Conservation (phyloP, 2,113 vertebrate genomes). For the Clupea harengus region DNA sequence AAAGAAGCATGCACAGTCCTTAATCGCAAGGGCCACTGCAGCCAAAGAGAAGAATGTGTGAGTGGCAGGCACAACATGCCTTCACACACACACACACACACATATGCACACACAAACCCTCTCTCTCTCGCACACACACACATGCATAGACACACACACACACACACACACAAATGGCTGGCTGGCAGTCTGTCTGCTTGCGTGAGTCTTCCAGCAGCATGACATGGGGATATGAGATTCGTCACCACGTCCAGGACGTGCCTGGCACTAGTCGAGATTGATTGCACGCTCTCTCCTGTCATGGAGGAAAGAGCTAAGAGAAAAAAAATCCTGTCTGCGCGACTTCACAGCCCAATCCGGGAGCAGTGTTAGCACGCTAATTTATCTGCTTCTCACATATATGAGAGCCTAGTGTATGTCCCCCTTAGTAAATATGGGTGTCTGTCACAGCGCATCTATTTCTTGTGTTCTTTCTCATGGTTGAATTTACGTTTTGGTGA, state of each 20-base stretch:
- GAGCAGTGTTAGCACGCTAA: conserved; percentile 52
- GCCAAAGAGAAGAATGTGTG: neutral
- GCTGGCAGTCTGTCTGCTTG: neutral
- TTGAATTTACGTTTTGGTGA: neutral
- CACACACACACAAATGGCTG: neutral
- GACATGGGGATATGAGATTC: neutral
- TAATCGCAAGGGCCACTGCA: neutral
- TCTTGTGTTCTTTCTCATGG: conserved; percentile 3
- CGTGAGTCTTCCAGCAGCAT: neutral
- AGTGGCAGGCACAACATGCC: neutral
- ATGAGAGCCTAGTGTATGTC: conserved; percentile 48
- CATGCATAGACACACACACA: neutral
- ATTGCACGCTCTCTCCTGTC: neutral
- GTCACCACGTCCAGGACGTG: conserved; percentile 2
- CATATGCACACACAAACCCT: neutral
- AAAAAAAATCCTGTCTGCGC: conserved; percentile 2
- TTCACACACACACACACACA: neutral
- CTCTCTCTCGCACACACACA: too few species aligned
- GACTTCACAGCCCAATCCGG: neutral
- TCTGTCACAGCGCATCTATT: conserved; percentile 58
- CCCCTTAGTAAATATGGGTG: conserved; percentile 45
- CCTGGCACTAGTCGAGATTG: conserved; percentile 11
- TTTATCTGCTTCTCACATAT: conserved; percentile 64
- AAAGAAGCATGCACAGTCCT: neutral
- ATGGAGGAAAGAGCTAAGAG: neutral